Evolutionary conservation across 2,888 invertebrate species (phyloP).

Genomic region (Oligia strigilis): DNA sequence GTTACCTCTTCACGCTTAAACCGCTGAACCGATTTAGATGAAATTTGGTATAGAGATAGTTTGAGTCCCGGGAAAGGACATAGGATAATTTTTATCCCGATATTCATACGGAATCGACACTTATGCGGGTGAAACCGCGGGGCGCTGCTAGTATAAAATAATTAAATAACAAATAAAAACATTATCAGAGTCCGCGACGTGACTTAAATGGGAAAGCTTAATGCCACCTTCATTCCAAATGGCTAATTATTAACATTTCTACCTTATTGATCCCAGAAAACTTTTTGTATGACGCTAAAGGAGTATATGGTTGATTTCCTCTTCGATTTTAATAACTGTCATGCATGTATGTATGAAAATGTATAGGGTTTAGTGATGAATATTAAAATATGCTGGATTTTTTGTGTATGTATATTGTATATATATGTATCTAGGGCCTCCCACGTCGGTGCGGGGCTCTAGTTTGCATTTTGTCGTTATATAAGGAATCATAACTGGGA

Average conservation of each 20-base stretch:
- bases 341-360: conserved; percentile 59
- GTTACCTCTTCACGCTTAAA: no score
- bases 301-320: conserved; percentile 48
- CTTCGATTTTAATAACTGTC: conserved; percentile 54
- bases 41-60: no score
- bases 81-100: no score
- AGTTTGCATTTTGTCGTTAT: conserved; percentile 41
- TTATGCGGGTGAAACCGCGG: no score
- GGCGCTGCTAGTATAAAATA: conserved; percentile 13
- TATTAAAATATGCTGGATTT: conserved; percentile 50
- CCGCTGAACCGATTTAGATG: no score
- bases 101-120: no score
- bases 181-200: conserved; percentile 24
- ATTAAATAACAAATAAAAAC: conserved; percentile 36
- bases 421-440: conserved; percentile 28
- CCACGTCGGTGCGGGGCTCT: conserved; percentile 41
- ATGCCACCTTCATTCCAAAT: conserved; percentile 9
- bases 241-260: conserved; percentile 16
- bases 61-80: no score
- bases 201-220: conserved; percentile 32
- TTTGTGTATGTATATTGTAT: conserved; percentile 24
- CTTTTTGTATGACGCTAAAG: conserved; percentile 45
- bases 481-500: conserved; percentile 32
- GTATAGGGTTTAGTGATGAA: conserved; percentile 52
- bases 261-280: conserved; percentile 2